Conservation (phyloP, 2,797 vertebrate species). For the Labroides dimidiatus region DNA sequence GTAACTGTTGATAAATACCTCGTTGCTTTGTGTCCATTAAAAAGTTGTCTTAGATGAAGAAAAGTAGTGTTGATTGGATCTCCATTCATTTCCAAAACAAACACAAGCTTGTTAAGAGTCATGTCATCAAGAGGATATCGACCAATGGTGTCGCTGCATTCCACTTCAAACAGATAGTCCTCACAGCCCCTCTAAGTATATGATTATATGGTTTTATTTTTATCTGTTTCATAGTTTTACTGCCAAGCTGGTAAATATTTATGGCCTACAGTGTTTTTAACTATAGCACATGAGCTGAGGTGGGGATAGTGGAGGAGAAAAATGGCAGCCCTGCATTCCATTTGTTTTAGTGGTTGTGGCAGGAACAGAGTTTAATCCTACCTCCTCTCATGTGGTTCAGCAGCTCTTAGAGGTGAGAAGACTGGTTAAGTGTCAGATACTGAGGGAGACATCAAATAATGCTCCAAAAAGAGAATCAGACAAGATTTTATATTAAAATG, state of each 20-base stretch:
- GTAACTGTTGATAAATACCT: too few species aligned
- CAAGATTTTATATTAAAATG: not conserved
- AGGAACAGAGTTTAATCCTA: conserved; percentile 13
- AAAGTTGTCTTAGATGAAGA: too few species aligned
- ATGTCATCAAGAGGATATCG: too few species aligned
- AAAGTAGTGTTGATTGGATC: too few species aligned
- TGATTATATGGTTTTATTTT: too few species aligned
- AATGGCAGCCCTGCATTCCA: conserved; percentile 21
- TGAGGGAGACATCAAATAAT: conserved; percentile 21
- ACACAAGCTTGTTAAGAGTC: too few species aligned
- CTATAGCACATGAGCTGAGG: conserved; percentile 14
- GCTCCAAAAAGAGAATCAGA: conserved; percentile 16
- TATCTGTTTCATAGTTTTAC: too few species aligned
- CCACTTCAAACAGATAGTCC: too few species aligned
- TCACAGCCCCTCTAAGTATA: too few species aligned
- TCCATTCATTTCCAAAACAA: too few species aligned
- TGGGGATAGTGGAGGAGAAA: conserved; percentile 25
- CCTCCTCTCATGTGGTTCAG: conserved; percentile 15
- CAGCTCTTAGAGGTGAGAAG: conserved; percentile 22
- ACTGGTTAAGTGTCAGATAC: conserved; percentile 15
- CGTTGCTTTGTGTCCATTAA: too few species aligned
- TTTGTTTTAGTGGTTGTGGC: conserved; percentile 22
- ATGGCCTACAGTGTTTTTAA: conserved; percentile 20
- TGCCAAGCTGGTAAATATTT: conserved; percentile 15
- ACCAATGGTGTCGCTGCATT: too few species aligned